Evolutionary conservation across 2,797 vertebrate species (phyloP).

Genomic region (Dendrocincla fuliginosa): DNA sequence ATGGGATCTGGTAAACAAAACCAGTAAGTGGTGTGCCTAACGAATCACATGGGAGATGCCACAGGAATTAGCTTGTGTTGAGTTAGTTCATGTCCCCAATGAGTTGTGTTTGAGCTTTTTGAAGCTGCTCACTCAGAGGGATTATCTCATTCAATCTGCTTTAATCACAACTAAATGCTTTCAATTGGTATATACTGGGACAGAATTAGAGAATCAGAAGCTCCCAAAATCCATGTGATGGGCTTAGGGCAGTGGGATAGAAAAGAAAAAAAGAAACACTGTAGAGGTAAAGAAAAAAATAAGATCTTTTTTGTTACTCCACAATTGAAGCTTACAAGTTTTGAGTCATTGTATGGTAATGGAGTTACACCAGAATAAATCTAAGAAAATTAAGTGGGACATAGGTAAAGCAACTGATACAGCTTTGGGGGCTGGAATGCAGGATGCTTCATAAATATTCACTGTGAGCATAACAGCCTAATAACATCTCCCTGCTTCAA

Average conservation of each 20-base stretch:
- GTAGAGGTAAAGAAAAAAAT: background rate
- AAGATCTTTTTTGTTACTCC: background rate
- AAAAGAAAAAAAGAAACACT: background rate
- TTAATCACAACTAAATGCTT: slow-evolving; percentile 91
- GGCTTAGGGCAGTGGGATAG: background rate
- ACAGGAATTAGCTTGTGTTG: slow-evolving; percentile 78
- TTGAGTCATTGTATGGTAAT: background rate
- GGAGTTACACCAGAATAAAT: background rate
- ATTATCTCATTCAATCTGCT: slow-evolving; percentile 90
- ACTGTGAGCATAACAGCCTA: background rate
- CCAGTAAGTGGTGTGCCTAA: slow-evolving; percentile 7
- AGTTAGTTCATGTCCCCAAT: slow-evolving; percentile 76
- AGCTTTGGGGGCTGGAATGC: background rate
- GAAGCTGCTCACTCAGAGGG: slow-evolving; percentile 87
- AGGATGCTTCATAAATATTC: background rate
- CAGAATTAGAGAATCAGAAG: slow-evolving; percentile 76
- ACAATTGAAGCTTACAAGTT: background rate
- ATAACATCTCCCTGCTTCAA: background rate
- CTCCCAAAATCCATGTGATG: slow-evolving; percentile 64
- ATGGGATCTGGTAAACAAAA: slow-evolving; percentile 37
- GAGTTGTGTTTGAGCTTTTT: slow-evolving; percentile 81
- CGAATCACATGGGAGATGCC: slow-evolving; percentile 62
- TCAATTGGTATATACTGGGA: slow-evolving; percentile 79
- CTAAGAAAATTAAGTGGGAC: background rate
- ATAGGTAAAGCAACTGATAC: background rate